phyloP scores from a whole-genome alignment of 2,797 vertebrate genomes.

The Cottoperca gobio region DNA sequence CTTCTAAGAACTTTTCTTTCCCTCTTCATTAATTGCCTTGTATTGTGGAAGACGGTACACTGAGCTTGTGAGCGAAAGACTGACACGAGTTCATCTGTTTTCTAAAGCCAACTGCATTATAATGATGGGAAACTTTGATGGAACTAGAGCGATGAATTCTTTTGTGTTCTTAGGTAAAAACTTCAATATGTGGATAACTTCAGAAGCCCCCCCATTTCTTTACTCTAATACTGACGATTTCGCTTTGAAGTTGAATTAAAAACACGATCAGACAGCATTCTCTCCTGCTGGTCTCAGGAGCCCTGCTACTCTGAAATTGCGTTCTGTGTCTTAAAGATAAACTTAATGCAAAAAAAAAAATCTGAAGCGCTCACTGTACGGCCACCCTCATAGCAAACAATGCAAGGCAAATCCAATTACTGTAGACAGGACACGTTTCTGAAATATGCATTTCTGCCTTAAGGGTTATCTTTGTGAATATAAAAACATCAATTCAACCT shows the following conservation, averaged over 20 bases:
- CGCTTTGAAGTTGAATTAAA: constrained; percentile 78
- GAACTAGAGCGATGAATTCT: constrained; percentile 54
- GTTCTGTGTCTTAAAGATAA: constrained; percentile 83
- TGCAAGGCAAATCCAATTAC: constrained; percentile 81
- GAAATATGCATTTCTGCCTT: constrained; percentile 80
- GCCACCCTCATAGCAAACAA: constrained; percentile 79
- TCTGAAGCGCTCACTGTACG: constrained; percentile 65
- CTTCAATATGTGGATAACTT: constrained; percentile 69
- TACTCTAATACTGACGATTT: constrained; percentile 56
- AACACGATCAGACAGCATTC: constrained; percentile 73
- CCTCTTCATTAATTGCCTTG: constrained; percentile 4
- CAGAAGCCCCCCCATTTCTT: constrained; percentile 35
- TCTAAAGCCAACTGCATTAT: constrained; percentile 40
- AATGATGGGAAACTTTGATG: constrained; percentile 61
- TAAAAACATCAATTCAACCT: constrained; percentile 77
- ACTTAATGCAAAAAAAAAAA: constrained; percentile 74
- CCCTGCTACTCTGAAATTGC: constrained; percentile 73
- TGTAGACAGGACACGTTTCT: constrained; percentile 76
- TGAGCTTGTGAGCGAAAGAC: constrained; percentile 14
- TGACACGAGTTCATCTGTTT: constrained; percentile 39
- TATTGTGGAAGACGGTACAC: constrained; percentile 23
- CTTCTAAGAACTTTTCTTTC: neutral
- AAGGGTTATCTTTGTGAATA: constrained; percentile 80
- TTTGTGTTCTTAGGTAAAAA: constrained; percentile 57
- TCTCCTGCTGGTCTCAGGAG: constrained; percentile 73